Evolutionary conservation across 1,140 invertebrate genomes (phyloP).

Genomic region (Brachionus paranguensis): DNA sequence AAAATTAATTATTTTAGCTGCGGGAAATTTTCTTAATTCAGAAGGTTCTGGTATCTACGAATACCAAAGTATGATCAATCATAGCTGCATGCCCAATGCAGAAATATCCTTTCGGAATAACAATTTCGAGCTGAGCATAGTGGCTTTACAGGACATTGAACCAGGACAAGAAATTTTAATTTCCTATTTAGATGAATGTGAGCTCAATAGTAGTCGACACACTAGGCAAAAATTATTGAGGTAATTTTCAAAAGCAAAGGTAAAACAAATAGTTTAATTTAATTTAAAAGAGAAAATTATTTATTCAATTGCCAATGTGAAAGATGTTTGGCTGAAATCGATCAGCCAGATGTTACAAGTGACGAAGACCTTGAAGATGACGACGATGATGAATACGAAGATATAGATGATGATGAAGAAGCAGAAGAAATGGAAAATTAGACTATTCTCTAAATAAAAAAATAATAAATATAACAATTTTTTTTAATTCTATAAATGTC

Average conservation of each 20-base stretch:
- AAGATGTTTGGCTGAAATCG: constrained; percentile 68
- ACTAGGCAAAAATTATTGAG: constrained; percentile 66
- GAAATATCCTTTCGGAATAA: constrained; percentile 75
- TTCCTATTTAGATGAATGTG: constrained; percentile 81
- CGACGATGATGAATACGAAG: constrained; percentile 42
- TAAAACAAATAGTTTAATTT: neutral
- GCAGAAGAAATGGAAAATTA: constrained; percentile 27
- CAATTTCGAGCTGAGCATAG: constrained; percentile 70
- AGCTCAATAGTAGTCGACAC: constrained; percentile 70
- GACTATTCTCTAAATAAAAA: neutral
- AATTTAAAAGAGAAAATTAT: constrained; percentile 69
- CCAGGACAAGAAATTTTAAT: constrained; percentile 70
- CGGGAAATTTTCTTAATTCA: constrained; percentile 80
- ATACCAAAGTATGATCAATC: constrained; percentile 78
- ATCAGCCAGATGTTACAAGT: constrained; percentile 73
- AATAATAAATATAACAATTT: neutral
- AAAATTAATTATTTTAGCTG: constrained; percentile 60
- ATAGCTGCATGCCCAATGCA: constrained; percentile 84
- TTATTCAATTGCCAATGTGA: constrained; percentile 74
- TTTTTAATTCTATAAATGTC: neutral
- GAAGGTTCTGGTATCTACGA: constrained; percentile 83
- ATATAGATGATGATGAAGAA: constrained; percentile 17
- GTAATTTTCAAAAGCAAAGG: neutral
- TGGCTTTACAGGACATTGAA: constrained; percentile 67
- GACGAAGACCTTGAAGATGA: constrained; percentile 61